Percentiles rank a stretch among this genome's conserved stretches.
These are phyloP conservation scores for Drosophila takahashii DNA, from an alignment of 1,140 invertebrate genomes.

Conservation along the genomic window DNA sequence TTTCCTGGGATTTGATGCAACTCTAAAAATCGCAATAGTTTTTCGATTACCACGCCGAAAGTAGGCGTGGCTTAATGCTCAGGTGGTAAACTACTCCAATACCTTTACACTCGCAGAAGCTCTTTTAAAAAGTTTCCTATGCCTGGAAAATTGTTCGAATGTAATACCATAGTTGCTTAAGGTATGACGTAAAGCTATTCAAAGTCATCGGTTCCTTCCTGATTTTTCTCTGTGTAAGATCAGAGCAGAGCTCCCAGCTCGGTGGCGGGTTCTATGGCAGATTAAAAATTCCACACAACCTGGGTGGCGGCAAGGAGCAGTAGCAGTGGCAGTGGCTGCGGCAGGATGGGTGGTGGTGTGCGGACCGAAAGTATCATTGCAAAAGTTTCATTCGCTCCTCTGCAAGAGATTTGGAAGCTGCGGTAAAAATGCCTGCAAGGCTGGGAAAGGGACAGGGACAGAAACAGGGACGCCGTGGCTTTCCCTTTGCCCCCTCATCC, in stretches of 20 bases:
- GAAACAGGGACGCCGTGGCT: conserved; percentile 2
- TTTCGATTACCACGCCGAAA: no score
- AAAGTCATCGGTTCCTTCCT: background rate
- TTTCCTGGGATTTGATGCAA: no score
- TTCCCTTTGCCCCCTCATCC: conserved; percentile 3
- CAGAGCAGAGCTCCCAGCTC: conserved; percentile 10
- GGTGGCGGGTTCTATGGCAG: conserved; percentile 62
- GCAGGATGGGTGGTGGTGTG: conserved; percentile 4
- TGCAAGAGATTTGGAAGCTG: conserved; percentile 69
- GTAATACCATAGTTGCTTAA: no score
- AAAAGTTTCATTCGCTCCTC: conserved; percentile 70
- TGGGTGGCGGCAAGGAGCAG: conserved; percentile 24
- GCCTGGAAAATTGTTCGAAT: no score
- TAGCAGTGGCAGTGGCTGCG: conserved; percentile 2
- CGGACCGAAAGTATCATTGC: conserved; percentile 72
- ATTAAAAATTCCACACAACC: conserved; percentile 83
- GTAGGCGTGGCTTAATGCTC: no score
- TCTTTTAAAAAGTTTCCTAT: no score
- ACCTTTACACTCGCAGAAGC: no score
- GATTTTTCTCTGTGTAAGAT: conserved; percentile 23
- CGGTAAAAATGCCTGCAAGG: conserved; percentile 76
- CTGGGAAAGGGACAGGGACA: conserved; percentile 27
- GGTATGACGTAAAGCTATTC: background rate
- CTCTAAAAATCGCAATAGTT: no score
- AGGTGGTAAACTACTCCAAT: no score